Evolutionary conservation across 1,140 invertebrate genomes (phyloP).

Genomic region (Brachionus calyciflorus): DNA sequence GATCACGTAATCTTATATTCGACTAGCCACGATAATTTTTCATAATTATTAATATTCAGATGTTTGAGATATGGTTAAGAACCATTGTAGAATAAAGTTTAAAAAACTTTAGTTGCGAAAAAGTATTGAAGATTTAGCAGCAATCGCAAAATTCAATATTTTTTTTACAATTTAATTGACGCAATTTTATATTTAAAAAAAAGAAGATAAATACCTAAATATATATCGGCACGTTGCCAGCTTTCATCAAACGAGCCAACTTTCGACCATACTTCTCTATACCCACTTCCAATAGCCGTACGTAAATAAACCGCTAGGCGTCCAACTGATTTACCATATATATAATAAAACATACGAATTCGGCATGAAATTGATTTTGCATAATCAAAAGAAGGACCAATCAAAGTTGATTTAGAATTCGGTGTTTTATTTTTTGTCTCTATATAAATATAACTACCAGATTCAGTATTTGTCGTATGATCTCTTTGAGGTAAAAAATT

Average conservation of each 20-base stretch:
- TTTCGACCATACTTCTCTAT: slow-evolving; percentile 49
- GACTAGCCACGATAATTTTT: too few relatives aligned
- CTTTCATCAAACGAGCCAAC: slow-evolving; percentile 25
- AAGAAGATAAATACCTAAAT: neutral
- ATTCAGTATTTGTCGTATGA: slow-evolving; percentile 43
- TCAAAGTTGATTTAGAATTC: neutral
- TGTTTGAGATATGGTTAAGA: too few relatives aligned
- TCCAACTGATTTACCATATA: slow-evolving; percentile 55
- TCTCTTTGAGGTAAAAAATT: slow-evolving; percentile 14
- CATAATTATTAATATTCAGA: too few relatives aligned
- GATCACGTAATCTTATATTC: too few relatives aligned
- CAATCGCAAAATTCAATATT: too few relatives aligned
- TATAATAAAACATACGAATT: slow-evolving; percentile 55
- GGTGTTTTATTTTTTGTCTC: slow-evolving; percentile 49
- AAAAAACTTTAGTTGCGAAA: too few relatives aligned
- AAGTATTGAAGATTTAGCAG: too few relatives aligned
- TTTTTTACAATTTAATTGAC: too few relatives aligned
- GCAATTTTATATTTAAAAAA: too few relatives aligned
- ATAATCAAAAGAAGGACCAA: slow-evolving; percentile 49
- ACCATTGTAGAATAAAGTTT: too few relatives aligned
- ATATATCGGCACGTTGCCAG: slow-evolving; percentile 34
- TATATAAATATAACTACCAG: slow-evolving; percentile 46
- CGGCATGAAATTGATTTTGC: slow-evolving; percentile 48
- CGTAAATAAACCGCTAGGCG: slow-evolving; percentile 52
- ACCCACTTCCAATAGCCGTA: slow-evolving; percentile 51